Conservation (phyloP, 2,888 invertebrate species). For the Napeogenes sylphis region DNA sequence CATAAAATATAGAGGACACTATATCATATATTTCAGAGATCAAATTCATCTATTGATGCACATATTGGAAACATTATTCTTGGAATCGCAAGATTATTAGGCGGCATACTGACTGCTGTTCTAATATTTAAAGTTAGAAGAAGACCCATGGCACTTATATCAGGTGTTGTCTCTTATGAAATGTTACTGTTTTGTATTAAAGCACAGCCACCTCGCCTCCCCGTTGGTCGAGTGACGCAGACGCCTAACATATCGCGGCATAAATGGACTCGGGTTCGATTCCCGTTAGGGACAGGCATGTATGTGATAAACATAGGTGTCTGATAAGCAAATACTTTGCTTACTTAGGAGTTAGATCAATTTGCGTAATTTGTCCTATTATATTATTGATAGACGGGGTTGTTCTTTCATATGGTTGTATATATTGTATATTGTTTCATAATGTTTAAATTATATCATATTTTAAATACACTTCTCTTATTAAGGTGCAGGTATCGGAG, state of each 20-base stretch:
- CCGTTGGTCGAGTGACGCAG: too few species aligned
- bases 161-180: slow-evolving; percentile 4
- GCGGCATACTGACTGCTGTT: slow-evolving; percentile 10
- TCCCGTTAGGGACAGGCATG: too few species aligned
- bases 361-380: too few species aligned
- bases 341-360: too few species aligned
- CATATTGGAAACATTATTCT: slow-evolving; percentile 9
- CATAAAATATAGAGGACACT: too few species aligned
- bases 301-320: too few species aligned
- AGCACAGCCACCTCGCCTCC: too few species aligned
- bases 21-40: slow-evolving; percentile 10
- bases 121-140: slow-evolving; percentile 14
- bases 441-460: not conserved
- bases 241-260: too few species aligned
- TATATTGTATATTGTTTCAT: too few species aligned
- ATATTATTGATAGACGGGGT: too few species aligned
- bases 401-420: not conserved
- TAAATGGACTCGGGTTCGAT: too few species aligned
- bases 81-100: slow-evolving; percentile 11
- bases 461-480: not conserved
- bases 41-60: slow-evolving; percentile 14
- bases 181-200: not conserved
- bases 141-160: slow-evolving; percentile 11
- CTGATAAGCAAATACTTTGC: too few species aligned
- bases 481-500: slow-evolving; percentile 14